Evolutionary conservation across 2,113 vertebrate species (phyloP).

Genomic region (Notothenia rossii): DNA sequence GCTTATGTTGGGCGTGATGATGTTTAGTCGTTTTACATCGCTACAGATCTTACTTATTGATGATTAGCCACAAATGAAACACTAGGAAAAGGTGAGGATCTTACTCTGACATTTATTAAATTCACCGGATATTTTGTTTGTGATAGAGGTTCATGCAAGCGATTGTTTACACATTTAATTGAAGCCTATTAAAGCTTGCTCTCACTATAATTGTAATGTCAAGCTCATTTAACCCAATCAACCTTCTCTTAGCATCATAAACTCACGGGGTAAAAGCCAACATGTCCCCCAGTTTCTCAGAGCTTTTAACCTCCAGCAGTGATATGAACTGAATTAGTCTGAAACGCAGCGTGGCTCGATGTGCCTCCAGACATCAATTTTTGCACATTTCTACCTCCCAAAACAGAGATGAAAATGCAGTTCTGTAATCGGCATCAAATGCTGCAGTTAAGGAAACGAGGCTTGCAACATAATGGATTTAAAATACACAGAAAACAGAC

Average conservation of each 20-base stretch:
- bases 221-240: constrained; percentile 6
- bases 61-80: neutral
- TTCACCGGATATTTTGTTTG: constrained; percentile 12
- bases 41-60: neutral
- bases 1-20: too few relatives aligned
- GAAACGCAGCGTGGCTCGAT: neutral
- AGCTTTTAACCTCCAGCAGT: constrained; percentile 6
- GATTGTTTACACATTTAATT: neutral
- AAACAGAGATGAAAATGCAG: neutral
- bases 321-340: neutral
- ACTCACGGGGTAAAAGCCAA: neutral
- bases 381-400: neutral
- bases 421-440: neutral
- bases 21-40: too few relatives aligned
- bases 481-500: neutral
- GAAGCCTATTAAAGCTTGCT: constrained; percentile 17
- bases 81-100: neutral
- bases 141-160: neutral
- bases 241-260: neutral
- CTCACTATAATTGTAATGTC: constrained; percentile 33
- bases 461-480: neutral
- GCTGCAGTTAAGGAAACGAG: neutral
- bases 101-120: constrained; percentile 33
- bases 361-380: neutral
- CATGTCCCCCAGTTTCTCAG: neutral